Evolutionary conservation across 1,140 invertebrate species (phyloP), one percentile per base, ranked within the genome.

Genomic region (Drosophila orosa): DNA sequence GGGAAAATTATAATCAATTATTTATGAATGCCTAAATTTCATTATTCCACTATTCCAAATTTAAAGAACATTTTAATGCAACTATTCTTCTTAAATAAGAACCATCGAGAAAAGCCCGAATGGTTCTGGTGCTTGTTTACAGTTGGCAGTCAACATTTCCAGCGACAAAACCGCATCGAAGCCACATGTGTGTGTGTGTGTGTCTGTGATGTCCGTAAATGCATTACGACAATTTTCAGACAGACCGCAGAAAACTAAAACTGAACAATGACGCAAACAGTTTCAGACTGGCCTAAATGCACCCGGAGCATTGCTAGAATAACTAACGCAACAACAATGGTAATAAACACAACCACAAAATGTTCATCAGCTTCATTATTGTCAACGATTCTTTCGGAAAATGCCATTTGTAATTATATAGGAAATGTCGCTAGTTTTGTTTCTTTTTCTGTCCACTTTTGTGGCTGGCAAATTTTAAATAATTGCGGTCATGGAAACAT

Each of bases 321-420:
- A 74, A 39, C 42, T 31, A 73, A 65, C 48, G 39, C 27, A 72
- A 54, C 57, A 61, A 27, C 60, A 66, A 55, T 78, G 62, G 80
- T 63, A 82, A 82, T 82, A 68, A 77, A 74, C 83, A 83, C 45
- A 55, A 77, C 83, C 84, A 25, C 83, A 87, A 74, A 86, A 80
- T 78, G 75, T 79, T 87, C 54, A 82, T 45, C 71, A 73, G 83
- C 78, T 82, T 66, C 65, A 86, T 86, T 87, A 87, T 68, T 83
- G 79, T 87, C 67, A 66, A 72, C 76, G 72, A 56, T 67, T 75
- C 73, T 57, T 45, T 69, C 9, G 39, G 10, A 76, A 80, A 63
- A 58, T 78, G 56, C 27, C 25, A 60, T 61, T 68, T 58, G 25
- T 39, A 35, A 54, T 65, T 58, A 54, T 12, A 37, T 19, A 15